phyloP scores from a whole-genome alignment of 2,113 vertebrate species.

The Lagopus leucura region DNA sequence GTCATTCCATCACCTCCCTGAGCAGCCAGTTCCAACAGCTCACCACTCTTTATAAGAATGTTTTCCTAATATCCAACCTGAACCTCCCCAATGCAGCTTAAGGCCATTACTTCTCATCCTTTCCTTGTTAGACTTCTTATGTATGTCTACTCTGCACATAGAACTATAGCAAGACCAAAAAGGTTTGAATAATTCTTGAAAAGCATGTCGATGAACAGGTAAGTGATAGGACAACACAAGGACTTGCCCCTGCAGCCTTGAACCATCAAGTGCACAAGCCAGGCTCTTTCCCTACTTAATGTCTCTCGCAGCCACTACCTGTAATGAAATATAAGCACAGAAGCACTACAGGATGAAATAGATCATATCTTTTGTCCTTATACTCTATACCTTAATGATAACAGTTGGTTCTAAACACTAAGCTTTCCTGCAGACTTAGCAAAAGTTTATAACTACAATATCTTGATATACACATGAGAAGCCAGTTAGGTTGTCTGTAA shows the following conservation, averaged over 20 bases:
- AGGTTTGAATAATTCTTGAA: not conserved
- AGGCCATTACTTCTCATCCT: no score
- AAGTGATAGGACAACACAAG: not conserved
- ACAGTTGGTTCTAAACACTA: not conserved
- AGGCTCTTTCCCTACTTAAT: not conserved
- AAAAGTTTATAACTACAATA: not conserved
- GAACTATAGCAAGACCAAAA: not conserved
- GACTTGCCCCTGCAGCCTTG: not conserved
- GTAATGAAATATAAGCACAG: not conserved
- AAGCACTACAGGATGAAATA: not conserved
- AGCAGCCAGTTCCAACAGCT: no score
- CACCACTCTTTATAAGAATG: no score
- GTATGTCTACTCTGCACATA: not conserved
- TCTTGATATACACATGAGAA: rapidly evolving
- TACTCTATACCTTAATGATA: not conserved
- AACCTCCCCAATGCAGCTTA: no score
- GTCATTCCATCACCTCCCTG: no score
- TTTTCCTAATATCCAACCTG: no score
- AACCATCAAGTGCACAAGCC: not conserved
- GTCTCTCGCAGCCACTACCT: not conserved
- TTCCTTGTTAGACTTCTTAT: not conserved
- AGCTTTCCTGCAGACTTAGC: not conserved
- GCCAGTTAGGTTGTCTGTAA: not conserved
- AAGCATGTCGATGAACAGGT: not conserved
- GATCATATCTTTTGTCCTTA: not conserved